phyloP scores from a whole-genome alignment of 2,797 vertebrate genomes.

The Enteromius unitaeniatus region DNA sequence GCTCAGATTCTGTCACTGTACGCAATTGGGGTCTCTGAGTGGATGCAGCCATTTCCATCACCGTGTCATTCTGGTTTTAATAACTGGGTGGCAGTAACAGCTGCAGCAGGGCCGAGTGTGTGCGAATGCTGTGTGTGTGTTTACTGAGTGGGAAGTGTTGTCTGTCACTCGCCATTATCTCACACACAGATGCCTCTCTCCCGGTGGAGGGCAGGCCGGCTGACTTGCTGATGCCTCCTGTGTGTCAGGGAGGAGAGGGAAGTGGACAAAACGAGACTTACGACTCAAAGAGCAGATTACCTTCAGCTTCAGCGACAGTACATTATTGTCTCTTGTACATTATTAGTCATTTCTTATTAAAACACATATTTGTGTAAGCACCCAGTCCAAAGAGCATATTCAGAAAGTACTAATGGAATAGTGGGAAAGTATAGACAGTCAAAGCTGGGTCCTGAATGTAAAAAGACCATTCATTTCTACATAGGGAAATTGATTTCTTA shows the following conservation, averaged over 20 bases:
- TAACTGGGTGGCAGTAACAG: conserved; percentile 57
- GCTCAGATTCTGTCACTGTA: conserved; percentile 16
- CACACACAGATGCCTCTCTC: conserved; percentile 51
- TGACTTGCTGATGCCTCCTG: conserved; percentile 30
- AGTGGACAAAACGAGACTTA: conserved; percentile 16
- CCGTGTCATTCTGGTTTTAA: conserved; percentile 46
- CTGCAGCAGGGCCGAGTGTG: conserved; percentile 47
- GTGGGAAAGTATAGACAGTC: neutral
- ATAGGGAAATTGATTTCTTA: neutral
- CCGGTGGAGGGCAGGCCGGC: conserved; percentile 26
- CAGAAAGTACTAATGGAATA: neutral
- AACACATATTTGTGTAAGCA: neutral
- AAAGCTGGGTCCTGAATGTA: neutral
- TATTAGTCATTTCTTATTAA: neutral
- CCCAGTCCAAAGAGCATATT: neutral
- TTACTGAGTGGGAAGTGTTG: conserved; percentile 57
- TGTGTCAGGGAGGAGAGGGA: conserved; percentile 14
- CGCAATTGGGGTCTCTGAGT: neutral
- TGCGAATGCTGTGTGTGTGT: conserved; percentile 20
- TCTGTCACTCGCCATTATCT: conserved; percentile 61
- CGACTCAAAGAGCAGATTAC: conserved; percentile 3
- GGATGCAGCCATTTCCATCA: conserved; percentile 46
- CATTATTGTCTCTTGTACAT: neutral
- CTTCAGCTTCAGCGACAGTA: conserved; percentile 29
- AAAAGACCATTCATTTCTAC: neutral